A percentile compares a stretch with the other conserved stretches of the same genome.
Conservation (phyloP, 2,797 vertebrate genomes). For the Pelobates cultripes region DNA sequence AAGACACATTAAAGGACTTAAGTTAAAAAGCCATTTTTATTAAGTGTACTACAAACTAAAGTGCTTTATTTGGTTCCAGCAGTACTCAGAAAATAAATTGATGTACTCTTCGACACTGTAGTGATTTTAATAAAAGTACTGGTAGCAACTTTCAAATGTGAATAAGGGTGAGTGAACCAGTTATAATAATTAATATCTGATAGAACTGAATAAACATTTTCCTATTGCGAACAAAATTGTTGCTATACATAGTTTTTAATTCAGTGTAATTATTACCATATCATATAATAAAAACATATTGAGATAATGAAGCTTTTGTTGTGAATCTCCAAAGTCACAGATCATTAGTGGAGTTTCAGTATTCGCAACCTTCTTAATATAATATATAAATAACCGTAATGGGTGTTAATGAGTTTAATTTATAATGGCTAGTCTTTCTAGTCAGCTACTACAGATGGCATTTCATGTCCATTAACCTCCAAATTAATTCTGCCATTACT, state of each 20-base stretch:
- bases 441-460: conserved; percentile 47
- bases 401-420: conserved; percentile 52
- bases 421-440: conserved; percentile 42
- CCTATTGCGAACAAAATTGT: neutral
- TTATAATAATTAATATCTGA: too few species aligned
- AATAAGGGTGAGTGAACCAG: too few species aligned
- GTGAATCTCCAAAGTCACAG: conserved; percentile 33
- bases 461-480: conserved; percentile 54
- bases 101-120: too few species aligned
- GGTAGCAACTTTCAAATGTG: too few species aligned
- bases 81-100: too few species aligned
- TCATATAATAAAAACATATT: conserved; percentile 29
- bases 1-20: too few species aligned
- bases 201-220: too few species aligned
- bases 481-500: conserved; percentile 53
- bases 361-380: conserved; percentile 30
- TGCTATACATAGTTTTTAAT: neutral
- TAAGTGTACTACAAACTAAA: too few species aligned
- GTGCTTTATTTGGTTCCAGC: too few species aligned
- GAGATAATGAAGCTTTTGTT: conserved; percentile 27
- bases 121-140: too few species aligned
- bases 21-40: too few species aligned
- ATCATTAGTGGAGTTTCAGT: conserved; percentile 34
- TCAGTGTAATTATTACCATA: conserved; percentile 8
- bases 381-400: conserved; percentile 55